A percentile compares a stretch with the other conserved stretches of the same genome.
Evolutionary conservation across 2,888 invertebrate genomes (phyloP).

Genomic region (Andrena bucephala): DNA sequence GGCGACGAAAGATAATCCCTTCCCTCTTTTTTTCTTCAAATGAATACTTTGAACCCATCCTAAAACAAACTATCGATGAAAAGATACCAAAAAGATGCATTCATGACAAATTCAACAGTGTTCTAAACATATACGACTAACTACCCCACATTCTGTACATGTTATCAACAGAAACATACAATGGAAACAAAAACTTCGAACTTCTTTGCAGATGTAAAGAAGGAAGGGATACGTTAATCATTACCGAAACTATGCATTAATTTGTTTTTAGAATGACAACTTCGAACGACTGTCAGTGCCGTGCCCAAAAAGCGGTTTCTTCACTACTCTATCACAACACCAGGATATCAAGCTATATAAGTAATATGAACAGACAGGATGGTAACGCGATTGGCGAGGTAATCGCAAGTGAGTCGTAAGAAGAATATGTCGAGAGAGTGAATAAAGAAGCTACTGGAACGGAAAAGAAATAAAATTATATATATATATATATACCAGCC

Average conservation of each 20-base stretch:
- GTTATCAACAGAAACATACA: background rate
- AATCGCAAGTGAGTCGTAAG: conserved; percentile 76
- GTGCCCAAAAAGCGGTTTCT: conserved; percentile 82
- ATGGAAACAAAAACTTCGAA: background rate
- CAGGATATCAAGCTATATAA: conserved; percentile 82
- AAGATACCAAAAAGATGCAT: background rate
- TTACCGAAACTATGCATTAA: conserved; percentile 48
- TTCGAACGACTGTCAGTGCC: conserved; percentile 80
- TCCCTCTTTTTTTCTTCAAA: conserved; percentile 57
- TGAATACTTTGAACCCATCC: background rate
- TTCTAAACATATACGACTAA: background rate
- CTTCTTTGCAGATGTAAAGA: conserved; percentile 44
- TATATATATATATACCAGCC: conserved; percentile 63
- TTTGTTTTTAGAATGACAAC: conserved; percentile 62
- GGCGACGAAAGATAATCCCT: conserved; percentile 55
- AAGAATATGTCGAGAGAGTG: conserved; percentile 71
- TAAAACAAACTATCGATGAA: background rate
- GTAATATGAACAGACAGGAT: conserved; percentile 74
- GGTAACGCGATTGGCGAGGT: conserved; percentile 76
- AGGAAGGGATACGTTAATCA: conserved; percentile 62
- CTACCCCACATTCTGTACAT: background rate
- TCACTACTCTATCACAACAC: conserved; percentile 83
- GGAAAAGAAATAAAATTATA: conserved; percentile 66
- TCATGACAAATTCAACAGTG: background rate
- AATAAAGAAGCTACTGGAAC: conserved; percentile 71